These are phyloP conservation scores for Campylorhamphus procurvoides DNA, from an alignment of 2,113 vertebrate species.

Conservation along the genomic window DNA sequence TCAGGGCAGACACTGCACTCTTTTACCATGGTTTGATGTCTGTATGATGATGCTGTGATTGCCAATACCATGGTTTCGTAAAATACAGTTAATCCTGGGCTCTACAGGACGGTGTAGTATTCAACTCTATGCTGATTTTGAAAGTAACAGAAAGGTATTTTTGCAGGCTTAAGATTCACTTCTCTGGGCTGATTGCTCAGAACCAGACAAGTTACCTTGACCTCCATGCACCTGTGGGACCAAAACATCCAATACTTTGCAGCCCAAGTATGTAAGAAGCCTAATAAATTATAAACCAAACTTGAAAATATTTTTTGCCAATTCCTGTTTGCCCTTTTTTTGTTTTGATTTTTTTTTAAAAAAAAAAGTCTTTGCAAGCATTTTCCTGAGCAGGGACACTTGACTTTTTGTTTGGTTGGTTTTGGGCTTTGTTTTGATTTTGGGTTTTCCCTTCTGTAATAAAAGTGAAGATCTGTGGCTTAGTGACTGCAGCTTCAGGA, in stretches of 20 bases:
- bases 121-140: not conserved
- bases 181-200: not conserved
- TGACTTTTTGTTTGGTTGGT: not conserved
- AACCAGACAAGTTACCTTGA: not conserved
- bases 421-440: not conserved
- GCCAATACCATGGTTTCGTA: not conserved
- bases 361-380: not conserved
- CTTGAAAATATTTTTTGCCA: not conserved
- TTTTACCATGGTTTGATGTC: not conserved
- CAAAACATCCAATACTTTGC: not conserved
- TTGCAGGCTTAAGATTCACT: not conserved
- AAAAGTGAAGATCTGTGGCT: not conserved
- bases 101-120: not conserved
- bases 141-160: not conserved
- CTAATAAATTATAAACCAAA: not conserved
- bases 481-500: slow-evolving; percentile 1
- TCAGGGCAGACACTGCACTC: not conserved
- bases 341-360: not conserved
- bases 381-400: not conserved
- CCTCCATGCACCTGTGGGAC: not conserved
- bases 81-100: not conserved
- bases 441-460: not conserved
- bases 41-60: not conserved
- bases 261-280: not conserved
- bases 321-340: not conserved